Evolutionary conservation across 1,140 invertebrate species (phyloP).

Genomic region (Triops longicaudatus): DNA sequence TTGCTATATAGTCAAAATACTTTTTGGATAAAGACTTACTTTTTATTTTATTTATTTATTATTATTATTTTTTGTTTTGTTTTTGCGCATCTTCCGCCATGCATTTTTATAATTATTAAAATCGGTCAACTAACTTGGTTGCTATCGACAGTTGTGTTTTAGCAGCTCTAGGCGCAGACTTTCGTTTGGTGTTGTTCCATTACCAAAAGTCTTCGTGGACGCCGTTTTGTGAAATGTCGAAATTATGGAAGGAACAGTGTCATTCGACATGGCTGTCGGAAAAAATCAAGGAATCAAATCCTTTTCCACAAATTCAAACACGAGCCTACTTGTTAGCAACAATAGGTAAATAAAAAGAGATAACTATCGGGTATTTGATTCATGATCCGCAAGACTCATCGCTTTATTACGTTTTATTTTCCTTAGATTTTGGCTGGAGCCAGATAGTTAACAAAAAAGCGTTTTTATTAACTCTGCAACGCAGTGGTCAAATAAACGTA

Average conservation of each 20-base stretch:
- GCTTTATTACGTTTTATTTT: background rate
- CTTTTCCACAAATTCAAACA: background rate
- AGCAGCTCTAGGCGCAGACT: constrained; percentile 21
- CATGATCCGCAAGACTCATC: background rate
- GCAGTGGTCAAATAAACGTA: constrained; percentile 24
- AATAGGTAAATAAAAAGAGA: background rate
- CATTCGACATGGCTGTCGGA: background rate
- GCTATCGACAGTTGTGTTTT: constrained; percentile 16
- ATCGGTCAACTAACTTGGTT: background rate
- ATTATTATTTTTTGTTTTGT: too few species aligned
- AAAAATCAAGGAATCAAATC: background rate
- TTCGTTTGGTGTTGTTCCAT: constrained; percentile 6
- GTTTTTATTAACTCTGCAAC: constrained; percentile 20
- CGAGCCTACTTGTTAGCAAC: constrained; percentile 19
- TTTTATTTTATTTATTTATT: too few species aligned
- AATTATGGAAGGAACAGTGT: background rate
- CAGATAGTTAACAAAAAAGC: background rate
- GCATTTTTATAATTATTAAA: background rate
- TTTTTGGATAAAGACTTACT: background rate
- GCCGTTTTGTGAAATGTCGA: background rate
- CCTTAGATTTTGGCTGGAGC: constrained; percentile 23
- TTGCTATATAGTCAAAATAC: background rate
- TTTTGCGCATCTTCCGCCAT: too few species aligned
- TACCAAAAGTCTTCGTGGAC: constrained; percentile 14
- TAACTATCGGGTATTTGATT: background rate